A percentile compares a stretch with the other conserved stretches of the same genome.
phyloP scores from a whole-genome alignment of 2,888 invertebrate genomes.

The Nemurella pictetii region DNA sequence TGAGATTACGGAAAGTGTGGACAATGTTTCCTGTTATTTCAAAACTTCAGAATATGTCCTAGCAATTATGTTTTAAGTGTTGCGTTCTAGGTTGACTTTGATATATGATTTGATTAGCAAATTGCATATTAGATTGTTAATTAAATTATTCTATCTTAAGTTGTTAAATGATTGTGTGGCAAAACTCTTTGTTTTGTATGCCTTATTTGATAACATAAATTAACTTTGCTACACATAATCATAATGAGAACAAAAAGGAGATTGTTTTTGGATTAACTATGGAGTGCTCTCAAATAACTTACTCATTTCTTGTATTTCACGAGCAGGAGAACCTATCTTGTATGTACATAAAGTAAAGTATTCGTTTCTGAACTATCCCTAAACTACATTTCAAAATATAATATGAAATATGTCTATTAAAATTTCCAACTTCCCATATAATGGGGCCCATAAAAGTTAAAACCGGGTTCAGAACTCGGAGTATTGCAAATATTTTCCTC shows the following conservation, averaged over 20 bases:
- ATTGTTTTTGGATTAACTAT: background rate
- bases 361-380: too few species aligned
- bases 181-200: slow-evolving; percentile 4
- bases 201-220: background rate
- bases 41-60: background rate
- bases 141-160: background rate
- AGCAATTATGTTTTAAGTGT: background rate
- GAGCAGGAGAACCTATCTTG: background rate
- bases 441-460: background rate
- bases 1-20: too few species aligned
- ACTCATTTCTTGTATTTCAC: background rate
- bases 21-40: background rate
- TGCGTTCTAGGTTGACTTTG: background rate
- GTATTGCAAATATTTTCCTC: background rate
- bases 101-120: background rate
- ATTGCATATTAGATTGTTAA: background rate
- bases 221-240: background rate
- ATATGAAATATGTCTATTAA: background rate
- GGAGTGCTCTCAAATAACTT: background rate
- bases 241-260: background rate
- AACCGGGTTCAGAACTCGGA: background rate
- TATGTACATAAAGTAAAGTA: background rate
- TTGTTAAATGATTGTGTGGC: background rate
- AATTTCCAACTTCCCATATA: background rate
- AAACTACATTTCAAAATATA: background rate